Base-by-base conservation (phyloP, 2,888 invertebrate genomes). In the Hedychridium roseum region DNA sequence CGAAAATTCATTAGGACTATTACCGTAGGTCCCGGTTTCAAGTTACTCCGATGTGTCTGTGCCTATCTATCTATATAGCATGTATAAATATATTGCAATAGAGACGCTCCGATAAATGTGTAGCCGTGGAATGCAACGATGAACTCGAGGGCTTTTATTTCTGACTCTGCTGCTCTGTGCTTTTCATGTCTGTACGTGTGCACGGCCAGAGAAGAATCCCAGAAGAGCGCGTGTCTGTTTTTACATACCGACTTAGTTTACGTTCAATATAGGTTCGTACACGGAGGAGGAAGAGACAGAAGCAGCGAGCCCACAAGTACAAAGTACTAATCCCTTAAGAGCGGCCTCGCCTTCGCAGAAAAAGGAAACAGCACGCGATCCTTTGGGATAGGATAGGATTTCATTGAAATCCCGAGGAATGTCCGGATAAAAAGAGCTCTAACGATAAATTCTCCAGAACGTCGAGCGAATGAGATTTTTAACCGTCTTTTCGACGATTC, bases 351-450 rank as follows among this genome's bases (percentile, higher is more conserved):
- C 11, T 14, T 6, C 17, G 36, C 9, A 9, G 20, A 18, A 17
- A 32, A 20, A 27, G 38, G 23, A 32, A 26, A 35, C 17, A 34
- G 23, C 12, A 28, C 9, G 30, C 45, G 46, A 60, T 60, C 50
- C 57, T 52, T n/a, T 32, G 30, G 54, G 52, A 36, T 7, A 43
- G n/a, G 51, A 47, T n/a, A 5, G 15, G 26, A 34, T 43, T 54
- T 50, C 59, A 61, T 64, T 64, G 59, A 64, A 64, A 61, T 48
- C 53, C 50, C 41, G 46, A 18, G 38, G 36, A 51, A 39, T n/a
- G 43, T 37, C 36, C 39, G 5, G 27, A 34, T 48, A 55, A 57
- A 59, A 61, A 59, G 46, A 57, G 48, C 54, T 62, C 60, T 54
- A 52, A 43, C 41, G 53, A 50, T 51, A 64, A 55, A 64, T 64